Conservation (phyloP, 2,797 vertebrate genomes). For the Neosilurus hyrtlii region DNA sequence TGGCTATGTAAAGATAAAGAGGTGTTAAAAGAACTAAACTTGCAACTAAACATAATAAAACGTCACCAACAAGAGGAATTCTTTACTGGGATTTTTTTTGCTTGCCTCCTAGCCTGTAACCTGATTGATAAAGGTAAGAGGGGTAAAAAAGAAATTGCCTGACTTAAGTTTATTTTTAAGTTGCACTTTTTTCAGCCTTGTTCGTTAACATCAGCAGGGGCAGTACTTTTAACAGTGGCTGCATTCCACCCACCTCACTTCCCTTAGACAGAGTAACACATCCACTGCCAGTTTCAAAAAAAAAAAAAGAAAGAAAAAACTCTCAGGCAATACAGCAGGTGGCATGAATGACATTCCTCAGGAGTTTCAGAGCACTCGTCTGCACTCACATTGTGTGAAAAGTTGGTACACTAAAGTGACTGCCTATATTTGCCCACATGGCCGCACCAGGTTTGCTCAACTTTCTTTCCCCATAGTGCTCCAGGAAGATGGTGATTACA, state of each 20-base stretch:
- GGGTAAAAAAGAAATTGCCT: not conserved
- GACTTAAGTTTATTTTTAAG: not conserved
- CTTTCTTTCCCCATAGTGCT: not conserved
- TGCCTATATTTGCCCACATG: not conserved
- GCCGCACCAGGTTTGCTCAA: not conserved
- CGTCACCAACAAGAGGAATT: not conserved
- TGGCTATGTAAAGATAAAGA: too few relatives aligned
- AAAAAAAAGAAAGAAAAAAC: not conserved
- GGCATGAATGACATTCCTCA: not conserved
- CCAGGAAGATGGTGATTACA: not conserved
- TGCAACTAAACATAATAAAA: too few relatives aligned
- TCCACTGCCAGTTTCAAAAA: not conserved
- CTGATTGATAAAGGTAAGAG: not conserved
- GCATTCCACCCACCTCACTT: not conserved
- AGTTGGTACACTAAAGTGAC: not conserved
- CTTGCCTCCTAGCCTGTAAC: not conserved
- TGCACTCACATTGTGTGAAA: not conserved
- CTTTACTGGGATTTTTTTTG: not conserved
- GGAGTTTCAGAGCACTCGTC: not conserved
- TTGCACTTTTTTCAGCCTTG: not conserved
- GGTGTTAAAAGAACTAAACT: too few relatives aligned
- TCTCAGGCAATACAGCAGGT: not conserved
- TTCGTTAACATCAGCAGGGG: not conserved
- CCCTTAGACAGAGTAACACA: not conserved
- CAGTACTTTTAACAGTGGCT: not conserved